Percentiles rank a stretch among this genome's conserved stretches.
phyloP scores from a whole-genome alignment of 2,113 vertebrate genomes.

The Ascaphus truei region DNA sequence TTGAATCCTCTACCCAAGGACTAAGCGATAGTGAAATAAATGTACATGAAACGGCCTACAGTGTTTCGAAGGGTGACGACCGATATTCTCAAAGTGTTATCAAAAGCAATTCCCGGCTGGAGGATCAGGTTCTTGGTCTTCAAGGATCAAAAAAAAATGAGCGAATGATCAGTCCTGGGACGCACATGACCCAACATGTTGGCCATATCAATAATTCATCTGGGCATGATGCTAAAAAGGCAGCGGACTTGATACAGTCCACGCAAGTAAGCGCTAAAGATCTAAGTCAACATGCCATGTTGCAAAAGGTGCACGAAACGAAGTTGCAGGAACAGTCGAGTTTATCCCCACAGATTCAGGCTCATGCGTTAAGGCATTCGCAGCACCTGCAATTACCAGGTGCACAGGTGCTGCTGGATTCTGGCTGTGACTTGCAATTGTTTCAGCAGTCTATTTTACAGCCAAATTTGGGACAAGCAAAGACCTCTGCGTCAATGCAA shows the following conservation, averaged over 20 bases:
- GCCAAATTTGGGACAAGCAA: conserved; percentile 69
- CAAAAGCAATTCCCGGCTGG: conserved; percentile 83
- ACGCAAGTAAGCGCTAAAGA: conserved; percentile 77
- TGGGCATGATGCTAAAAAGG: conserved; percentile 70
- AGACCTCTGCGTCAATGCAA: conserved; percentile 71
- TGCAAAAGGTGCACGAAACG: conserved; percentile 73
- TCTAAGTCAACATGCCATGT: conserved; percentile 72
- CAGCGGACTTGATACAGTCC: conserved; percentile 67
- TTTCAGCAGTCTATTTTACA: conserved; percentile 86
- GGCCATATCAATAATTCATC: conserved; percentile 61
- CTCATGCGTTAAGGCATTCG: conserved; percentile 63
- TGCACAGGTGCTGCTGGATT: conserved; percentile 82
- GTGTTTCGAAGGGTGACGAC: conserved; percentile 87
- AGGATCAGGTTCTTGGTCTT: conserved; percentile 80
- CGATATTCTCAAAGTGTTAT: conserved; percentile 91
- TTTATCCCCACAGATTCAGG: conserved; percentile 59
- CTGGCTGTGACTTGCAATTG: conserved; percentile 78
- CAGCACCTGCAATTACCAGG: conserved; percentile 81
- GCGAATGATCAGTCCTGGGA: conserved; percentile 64
- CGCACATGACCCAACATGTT: conserved; percentile 73
- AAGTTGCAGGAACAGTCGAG: conserved; percentile 76
- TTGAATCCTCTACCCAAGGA: conserved; percentile 63
- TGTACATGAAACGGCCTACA: conserved; percentile 75
- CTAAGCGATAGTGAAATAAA: conserved; percentile 65
- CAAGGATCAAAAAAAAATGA: conserved; percentile 76